Base-by-base conservation (phyloP, 2,113 vertebrate genomes). In the Malurus alboscapulatus region DNA sequence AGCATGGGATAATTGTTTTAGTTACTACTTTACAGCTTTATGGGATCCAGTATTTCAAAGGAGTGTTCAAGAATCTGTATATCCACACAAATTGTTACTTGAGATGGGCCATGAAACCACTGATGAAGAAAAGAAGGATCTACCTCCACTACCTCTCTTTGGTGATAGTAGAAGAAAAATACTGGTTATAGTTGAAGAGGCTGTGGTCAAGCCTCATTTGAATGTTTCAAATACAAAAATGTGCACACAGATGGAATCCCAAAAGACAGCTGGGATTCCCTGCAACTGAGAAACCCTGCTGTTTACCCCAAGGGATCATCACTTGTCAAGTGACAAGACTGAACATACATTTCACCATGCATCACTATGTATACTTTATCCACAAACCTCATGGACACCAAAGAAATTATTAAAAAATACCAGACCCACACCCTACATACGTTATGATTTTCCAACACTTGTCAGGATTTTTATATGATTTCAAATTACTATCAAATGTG, bases 211-310 rank as follows among this genome's bases (percentile, higher is more conserved):
- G 22, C 8, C 51, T 82, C n/a, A n/a, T n/a, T 84, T 48, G 61
- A 77, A 63, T 36, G 34, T 30, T 84, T 88, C 53, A 91, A 84
- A 84, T 3, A 80, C 17, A 92, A 8, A 45, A 65, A 53, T 45
- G 47, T 53, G 94, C 54, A 95, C 91, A 96, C 89, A 96, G 97
- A 97, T 95, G 93, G 97, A 96, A 94, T 95, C 78, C 87, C 89
- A 87, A 92, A 94, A 95, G 96, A 95, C 96, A 97, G 96, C 94
- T 97, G 94, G 92, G 96, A 92, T 94, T 96, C 83, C 83, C 95
- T 94, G 58, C 71, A 95, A 94, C 87, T 94, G 87, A 78, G 93
- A 95, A 96, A 92, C 84, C 80, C 94, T 93, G 88, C 89, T 95
- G 93, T 92, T 96, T 97, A 95, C 58, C 84, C 90, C 86, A 88